phyloP scores from a whole-genome alignment of 2,888 invertebrate species.

The Sinodicranocentrus sp. region DNA sequence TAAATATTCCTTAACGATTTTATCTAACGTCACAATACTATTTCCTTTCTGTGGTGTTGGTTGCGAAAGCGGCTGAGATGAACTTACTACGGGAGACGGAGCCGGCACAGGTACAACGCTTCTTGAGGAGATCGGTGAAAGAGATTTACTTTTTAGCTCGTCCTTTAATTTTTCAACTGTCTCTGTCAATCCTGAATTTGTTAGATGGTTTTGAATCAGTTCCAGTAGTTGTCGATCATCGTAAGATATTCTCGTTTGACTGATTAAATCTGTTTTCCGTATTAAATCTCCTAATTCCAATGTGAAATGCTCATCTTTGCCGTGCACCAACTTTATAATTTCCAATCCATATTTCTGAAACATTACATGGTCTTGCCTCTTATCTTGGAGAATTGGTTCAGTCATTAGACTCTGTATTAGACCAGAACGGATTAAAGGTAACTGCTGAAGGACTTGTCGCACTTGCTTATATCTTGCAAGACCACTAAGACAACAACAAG shows the following conservation, averaged over 20 bases:
- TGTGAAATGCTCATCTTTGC: conserved; percentile 82
- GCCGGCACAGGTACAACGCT: conserved; percentile 60
- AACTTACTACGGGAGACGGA: conserved; percentile 79
- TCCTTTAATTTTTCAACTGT: conserved; percentile 86
- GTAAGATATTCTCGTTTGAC: conserved; percentile 95
- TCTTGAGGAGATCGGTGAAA: conserved; percentile 77
- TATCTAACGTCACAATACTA: conserved; percentile 82
- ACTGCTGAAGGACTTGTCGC: conserved; percentile 73
- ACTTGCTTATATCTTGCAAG: conserved; percentile 88
- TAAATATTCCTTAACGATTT: conserved; percentile 97
- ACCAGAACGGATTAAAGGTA: conserved; percentile 72
- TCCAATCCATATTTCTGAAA: conserved; percentile 97
- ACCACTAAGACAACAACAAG: conserved; percentile 95
- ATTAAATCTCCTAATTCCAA: conserved; percentile 81
- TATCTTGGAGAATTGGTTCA: conserved; percentile 98
- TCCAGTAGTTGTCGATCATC: conserved; percentile 95
- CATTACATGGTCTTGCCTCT: conserved; percentile 94
- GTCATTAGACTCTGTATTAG: conserved; percentile 89
- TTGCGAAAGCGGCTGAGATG: conserved; percentile 20
- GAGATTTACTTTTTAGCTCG: conserved; percentile 82
- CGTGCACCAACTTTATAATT: conserved; percentile 92
- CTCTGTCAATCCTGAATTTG: conserved; percentile 86
- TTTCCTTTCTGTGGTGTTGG: background rate
- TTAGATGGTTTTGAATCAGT: conserved; percentile 92
- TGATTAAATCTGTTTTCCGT: conserved; percentile 83